A percentile compares a stretch with the other conserved stretches of the same genome.
phyloP scores from a whole-genome alignment of 2,113 vertebrate genomes.

The Cricetomys ansorgei region DNA sequence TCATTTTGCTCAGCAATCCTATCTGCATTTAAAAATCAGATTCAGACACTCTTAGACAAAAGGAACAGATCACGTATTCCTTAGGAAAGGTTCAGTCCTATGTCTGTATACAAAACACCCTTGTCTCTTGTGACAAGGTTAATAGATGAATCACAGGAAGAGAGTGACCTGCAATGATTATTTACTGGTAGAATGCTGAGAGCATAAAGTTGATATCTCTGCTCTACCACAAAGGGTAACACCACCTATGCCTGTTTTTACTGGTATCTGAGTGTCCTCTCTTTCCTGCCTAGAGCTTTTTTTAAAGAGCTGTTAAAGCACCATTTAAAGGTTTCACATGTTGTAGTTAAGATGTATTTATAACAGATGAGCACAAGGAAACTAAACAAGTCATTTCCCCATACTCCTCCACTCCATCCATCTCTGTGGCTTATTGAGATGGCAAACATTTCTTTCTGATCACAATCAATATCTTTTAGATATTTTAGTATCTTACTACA shows the following conservation, averaged over 20 bases:
- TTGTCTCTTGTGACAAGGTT: slow-evolving; percentile 43
- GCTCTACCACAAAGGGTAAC: slow-evolving; percentile 62
- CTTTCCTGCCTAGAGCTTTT: slow-evolving; percentile 54
- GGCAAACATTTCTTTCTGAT: slow-evolving; percentile 67
- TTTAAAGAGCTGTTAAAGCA: slow-evolving; percentile 81
- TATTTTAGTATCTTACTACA: slow-evolving; percentile 47
- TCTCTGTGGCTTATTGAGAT: slow-evolving; percentile 59
- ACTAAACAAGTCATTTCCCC: slow-evolving; percentile 76
- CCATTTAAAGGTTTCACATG: slow-evolving; percentile 78
- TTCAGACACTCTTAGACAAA: neutral
- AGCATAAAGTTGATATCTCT: slow-evolving; percentile 70
- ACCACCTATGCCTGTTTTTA: slow-evolving; percentile 56
- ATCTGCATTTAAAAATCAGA: neutral
- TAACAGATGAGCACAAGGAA: slow-evolving; percentile 58
- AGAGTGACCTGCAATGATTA: slow-evolving; percentile 57
- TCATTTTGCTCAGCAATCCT: slow-evolving; percentile 15
- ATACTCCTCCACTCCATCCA: slow-evolving; percentile 67
- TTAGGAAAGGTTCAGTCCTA: slow-evolving; percentile 61
- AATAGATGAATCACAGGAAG: slow-evolving; percentile 35
- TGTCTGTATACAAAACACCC: neutral
- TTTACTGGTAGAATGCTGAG: slow-evolving; percentile 50
- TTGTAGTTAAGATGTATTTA: slow-evolving; percentile 80
- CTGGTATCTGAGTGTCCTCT: slow-evolving; percentile 73
- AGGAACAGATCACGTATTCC: slow-evolving; percentile 18
- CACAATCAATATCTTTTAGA: slow-evolving; percentile 45